Conservation (phyloP, 37 sponge, comb jelly and placozoan genomes). For the Ianthella basta region DNA sequence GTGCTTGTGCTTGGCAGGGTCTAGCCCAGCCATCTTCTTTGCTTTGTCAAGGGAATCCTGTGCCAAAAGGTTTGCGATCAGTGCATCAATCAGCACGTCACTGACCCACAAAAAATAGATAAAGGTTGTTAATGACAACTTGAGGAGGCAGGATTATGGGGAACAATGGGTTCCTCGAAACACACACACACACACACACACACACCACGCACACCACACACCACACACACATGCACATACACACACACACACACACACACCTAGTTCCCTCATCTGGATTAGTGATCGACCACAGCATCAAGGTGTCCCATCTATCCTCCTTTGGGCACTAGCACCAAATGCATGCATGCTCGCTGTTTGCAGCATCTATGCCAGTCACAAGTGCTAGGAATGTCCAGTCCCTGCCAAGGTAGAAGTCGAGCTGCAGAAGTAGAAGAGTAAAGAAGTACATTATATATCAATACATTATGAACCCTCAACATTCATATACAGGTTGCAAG, state of each 20-base stretch:
- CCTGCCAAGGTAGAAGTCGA: constrained; percentile 24
- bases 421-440: too few relatives aligned
- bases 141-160: constrained; percentile 26
- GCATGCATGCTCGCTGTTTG: not conserved
- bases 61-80: not conserved
- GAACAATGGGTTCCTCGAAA: constrained; percentile 25
- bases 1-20: not conserved
- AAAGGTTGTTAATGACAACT: constrained; percentile 40
- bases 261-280: not conserved
- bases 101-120: constrained; percentile 40
- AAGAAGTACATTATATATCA: too few relatives aligned
- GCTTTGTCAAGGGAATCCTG: constrained; percentile 8
- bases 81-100: constrained; percentile 38
- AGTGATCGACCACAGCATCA: not conserved
- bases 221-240: too few relatives aligned
- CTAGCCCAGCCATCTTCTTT: not conserved
- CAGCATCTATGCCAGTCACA: constrained; percentile 24
- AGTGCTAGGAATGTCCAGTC: constrained; percentile 32
- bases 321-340: constrained; percentile 38
- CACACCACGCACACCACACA: too few relatives aligned
- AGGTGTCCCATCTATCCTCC: constrained; percentile 3
- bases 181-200: too few relatives aligned
- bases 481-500: too few relatives aligned
- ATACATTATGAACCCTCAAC: too few relatives aligned
- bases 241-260: too few relatives aligned